Percentiles rank a stretch among this genome's conserved stretches.
phyloP scores from a whole-genome alignment of 2,888 invertebrate genomes.

The Beris chalybata region DNA sequence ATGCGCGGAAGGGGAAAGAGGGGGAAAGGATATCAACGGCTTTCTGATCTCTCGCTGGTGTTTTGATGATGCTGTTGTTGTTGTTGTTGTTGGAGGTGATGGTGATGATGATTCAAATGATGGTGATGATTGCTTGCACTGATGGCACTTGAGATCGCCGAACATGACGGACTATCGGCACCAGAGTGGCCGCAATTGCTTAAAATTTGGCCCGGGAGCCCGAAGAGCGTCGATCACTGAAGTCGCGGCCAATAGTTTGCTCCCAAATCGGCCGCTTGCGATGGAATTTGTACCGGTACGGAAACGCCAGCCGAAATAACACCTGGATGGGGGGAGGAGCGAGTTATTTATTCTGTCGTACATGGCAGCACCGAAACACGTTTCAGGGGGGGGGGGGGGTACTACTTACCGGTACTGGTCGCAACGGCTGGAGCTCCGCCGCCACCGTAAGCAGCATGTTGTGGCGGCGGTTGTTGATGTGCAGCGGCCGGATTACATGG shows the following conservation, averaged over 20 bases:
- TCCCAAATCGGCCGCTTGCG: conserved; percentile 75
- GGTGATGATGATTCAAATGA: conserved; percentile 3
- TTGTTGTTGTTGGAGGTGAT: conserved; percentile 1
- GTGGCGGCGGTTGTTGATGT: conserved; percentile 72
- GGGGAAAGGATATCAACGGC: neutral
- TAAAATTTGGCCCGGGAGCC: conserved; percentile 65
- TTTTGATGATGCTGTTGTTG: neutral
- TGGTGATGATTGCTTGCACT: conserved; percentile 17
- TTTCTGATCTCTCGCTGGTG: conserved; percentile 13
- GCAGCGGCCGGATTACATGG: conserved; percentile 74
- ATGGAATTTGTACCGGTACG: conserved; percentile 89
- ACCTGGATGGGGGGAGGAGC: conserved; percentile 59
- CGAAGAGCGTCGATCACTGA: conserved; percentile 91
- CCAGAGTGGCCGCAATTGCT: conserved; percentile 63
- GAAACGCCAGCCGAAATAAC: conserved; percentile 92
- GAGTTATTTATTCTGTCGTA: no score
- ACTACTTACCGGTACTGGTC: conserved; percentile 62
- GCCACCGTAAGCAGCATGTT: conserved; percentile 66
- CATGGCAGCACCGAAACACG: neutral
- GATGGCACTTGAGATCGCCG: conserved; percentile 20
- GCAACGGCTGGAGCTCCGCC: conserved; percentile 56
- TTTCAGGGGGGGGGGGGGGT: neutral
- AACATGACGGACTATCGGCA: conserved; percentile 54
- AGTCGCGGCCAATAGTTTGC: conserved; percentile 88
- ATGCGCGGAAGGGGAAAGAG: no score